Evolutionary conservation across 1,140 invertebrate genomes (phyloP).

Genomic region (Bombus difficillimus): DNA sequence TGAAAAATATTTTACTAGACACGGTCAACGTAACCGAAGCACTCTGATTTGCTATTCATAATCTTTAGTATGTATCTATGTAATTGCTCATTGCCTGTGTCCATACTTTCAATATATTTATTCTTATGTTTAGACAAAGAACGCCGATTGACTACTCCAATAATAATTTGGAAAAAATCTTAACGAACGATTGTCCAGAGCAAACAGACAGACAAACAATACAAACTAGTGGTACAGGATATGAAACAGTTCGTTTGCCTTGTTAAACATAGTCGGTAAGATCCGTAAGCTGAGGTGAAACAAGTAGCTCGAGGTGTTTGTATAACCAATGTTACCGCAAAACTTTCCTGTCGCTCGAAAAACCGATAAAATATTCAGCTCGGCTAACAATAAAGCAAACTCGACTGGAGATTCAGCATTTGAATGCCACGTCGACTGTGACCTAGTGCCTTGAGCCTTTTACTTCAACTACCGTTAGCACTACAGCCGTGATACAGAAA

Average conservation of each 20-base stretch:
- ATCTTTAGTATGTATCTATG: too few relatives aligned
- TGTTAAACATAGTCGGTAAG: slow-evolving; percentile 17
- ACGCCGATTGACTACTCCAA: background rate
- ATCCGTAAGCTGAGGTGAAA: background rate
- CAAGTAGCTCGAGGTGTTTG: slow-evolving; percentile 9
- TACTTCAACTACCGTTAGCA: slow-evolving; percentile 44
- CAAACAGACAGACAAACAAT: background rate
- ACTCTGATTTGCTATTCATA: too few relatives aligned
- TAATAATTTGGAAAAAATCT: background rate
- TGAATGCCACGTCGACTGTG: slow-evolving; percentile 40
- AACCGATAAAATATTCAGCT: slow-evolving; percentile 49
- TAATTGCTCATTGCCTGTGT: too few relatives aligned
- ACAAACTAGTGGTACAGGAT: too few relatives aligned
- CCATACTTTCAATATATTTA: background rate
- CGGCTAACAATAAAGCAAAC: slow-evolving; percentile 46
- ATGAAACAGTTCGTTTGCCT: background rate
- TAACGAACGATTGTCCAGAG: background rate
- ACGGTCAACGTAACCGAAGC: too few relatives aligned
- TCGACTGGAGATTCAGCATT: slow-evolving; percentile 16
- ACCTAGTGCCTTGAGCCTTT: slow-evolving; percentile 51
- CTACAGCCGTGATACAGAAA: slow-evolving; percentile 44
- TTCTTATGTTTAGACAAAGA: background rate
- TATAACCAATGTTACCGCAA: background rate
- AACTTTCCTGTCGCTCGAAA: slow-evolving; percentile 24
- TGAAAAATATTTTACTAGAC: too few relatives aligned